Base-by-base conservation (phyloP, 1,140 invertebrate species). In the Bombus difficillimus region DNA sequence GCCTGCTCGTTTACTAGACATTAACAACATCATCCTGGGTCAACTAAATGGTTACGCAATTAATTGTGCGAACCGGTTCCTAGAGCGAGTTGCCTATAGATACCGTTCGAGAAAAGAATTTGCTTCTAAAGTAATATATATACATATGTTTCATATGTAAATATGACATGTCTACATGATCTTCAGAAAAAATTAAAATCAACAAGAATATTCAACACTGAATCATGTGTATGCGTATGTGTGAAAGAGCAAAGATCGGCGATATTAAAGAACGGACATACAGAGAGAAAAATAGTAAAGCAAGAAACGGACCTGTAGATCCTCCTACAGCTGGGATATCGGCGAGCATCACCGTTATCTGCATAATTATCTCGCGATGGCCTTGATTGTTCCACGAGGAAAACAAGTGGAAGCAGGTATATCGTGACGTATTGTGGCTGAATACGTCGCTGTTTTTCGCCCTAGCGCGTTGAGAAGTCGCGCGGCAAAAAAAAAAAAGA, bases 281-380 rank as follows among this genome's bases (percentile, higher is more conserved):
- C 8, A 47, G 28, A 73, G 12, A 77, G 34, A 34, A 34, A 66
- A 66, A 66, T 32, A 32, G 32, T 53, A 83, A 72, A 22, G 37
- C 59, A 71, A 64, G 57, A n/a, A 86, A 90, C 89, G 86, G 89
- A 90, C 89, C 89, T 90, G 89, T 76, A 75, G 77, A 34, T 90
- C 76, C 88, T 88, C 82, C 53, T 72, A 85, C 72, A 62, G 83
- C 76, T 41, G 85, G 64, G 71, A 79, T 79, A 79, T 75, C 84
- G 83, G 53, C 84, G 43, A 81, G 83, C 72, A 88, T 78, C 66
- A 41, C 71, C 81, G 88, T 71, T 84, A 81, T 83, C 88, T 87
- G 77, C 88, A 75, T 84, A 62, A 86, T 88, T 86, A 90, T 88
- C 83, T 80, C 62, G 39, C 62, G 69, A 39, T 68, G 89, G 88